These are phyloP conservation scores for Carposina sasakii DNA, from an alignment of 1,140 invertebrate genomes.

Conservation along the genomic window DNA sequence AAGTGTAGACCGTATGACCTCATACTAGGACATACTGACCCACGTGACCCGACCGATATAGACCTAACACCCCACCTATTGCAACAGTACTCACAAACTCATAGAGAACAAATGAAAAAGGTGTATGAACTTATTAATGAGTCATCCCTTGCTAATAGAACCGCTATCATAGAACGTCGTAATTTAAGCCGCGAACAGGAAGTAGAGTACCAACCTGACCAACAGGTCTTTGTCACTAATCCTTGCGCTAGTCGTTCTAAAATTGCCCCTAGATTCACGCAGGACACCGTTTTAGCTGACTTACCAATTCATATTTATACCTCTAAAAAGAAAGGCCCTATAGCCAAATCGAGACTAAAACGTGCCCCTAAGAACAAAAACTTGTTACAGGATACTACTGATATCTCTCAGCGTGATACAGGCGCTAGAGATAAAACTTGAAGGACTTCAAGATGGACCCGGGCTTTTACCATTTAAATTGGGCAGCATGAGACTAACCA, in stretches of 20 bases:
- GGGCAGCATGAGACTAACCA: not conserved
- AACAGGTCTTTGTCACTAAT: slow-evolving; percentile 28
- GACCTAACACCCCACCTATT: not conserved
- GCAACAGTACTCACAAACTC: not conserved
- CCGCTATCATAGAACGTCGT: not conserved
- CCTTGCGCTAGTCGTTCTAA: slow-evolving; percentile 17
- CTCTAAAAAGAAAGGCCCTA: not conserved
- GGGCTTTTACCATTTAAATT: not conserved
- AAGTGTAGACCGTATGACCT: slow-evolving; percentile 1
- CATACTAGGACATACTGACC: slow-evolving; percentile 3
- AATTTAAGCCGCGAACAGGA: slow-evolving; percentile 18
- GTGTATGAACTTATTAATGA: not conserved
- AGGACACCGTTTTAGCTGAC: slow-evolving; percentile 3
- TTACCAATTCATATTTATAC: slow-evolving; percentile 5
- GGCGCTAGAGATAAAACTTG: slow-evolving; percentile 4
- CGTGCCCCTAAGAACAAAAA: not conserved
- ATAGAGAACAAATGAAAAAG: not conserved
- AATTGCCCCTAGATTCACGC: slow-evolving; percentile 5
- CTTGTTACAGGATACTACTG: slow-evolving; percentile 10
- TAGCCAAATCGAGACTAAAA: slow-evolving; percentile 1
- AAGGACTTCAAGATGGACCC: slow-evolving; percentile 13
- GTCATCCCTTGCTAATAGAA: not conserved
- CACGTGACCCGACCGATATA: slow-evolving; percentile 1
- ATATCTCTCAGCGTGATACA: not conserved
- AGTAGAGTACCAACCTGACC: slow-evolving; percentile 18